Percentiles rank a stretch among this genome's conserved stretches.
These are phyloP conservation scores for Drosophila triauraria DNA, from an alignment of 1,140 invertebrate species.

Conservation along the genomic window DNA sequence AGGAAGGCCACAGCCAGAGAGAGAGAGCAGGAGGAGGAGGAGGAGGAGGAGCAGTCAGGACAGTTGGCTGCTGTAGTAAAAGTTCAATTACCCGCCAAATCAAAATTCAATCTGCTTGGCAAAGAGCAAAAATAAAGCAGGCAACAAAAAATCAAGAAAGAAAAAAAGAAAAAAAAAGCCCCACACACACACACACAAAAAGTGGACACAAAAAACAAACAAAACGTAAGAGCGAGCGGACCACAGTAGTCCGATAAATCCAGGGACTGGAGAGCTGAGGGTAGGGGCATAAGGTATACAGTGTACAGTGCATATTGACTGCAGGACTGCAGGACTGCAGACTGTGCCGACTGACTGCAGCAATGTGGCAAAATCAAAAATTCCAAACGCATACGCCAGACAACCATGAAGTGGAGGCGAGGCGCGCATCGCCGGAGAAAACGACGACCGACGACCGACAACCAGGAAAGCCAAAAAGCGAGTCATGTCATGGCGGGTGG, in stretches of 20 bases:
- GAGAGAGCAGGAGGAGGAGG: not conserved
- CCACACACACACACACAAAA: conserved; percentile 4
- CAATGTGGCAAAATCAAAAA: conserved; percentile 82
- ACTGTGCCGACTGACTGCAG: conserved; percentile 63
- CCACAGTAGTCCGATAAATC: conserved; percentile 46
- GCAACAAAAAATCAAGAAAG: conserved; percentile 1
- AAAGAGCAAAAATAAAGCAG: conserved; percentile 48
- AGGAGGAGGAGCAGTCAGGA: conserved; percentile 1
- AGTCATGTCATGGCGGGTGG: conserved; percentile 70
- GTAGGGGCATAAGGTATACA: not conserved
- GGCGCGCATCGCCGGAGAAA: conserved; percentile 8
- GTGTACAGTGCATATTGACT: conserved; percentile 65
- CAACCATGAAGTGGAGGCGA: conserved; percentile 70
- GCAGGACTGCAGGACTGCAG: conserved; percentile 27
- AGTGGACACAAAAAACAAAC: conserved; percentile 41
- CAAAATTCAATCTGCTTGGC: conserved; percentile 79
- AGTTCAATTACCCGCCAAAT: conserved; percentile 82
- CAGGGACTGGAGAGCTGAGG: not conserved
- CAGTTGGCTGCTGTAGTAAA: conserved; percentile 69
- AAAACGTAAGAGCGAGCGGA: conserved; percentile 53
- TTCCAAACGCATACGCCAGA: conserved; percentile 80
- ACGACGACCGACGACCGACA: not conserved
- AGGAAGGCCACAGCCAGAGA: conserved; percentile 1
- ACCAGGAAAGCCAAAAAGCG: conserved; percentile 36
- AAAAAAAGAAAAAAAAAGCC: not conserved